Evolutionary conservation across 2,797 vertebrate species (phyloP).

Genomic region (Sebastes taczanowskii): DNA sequence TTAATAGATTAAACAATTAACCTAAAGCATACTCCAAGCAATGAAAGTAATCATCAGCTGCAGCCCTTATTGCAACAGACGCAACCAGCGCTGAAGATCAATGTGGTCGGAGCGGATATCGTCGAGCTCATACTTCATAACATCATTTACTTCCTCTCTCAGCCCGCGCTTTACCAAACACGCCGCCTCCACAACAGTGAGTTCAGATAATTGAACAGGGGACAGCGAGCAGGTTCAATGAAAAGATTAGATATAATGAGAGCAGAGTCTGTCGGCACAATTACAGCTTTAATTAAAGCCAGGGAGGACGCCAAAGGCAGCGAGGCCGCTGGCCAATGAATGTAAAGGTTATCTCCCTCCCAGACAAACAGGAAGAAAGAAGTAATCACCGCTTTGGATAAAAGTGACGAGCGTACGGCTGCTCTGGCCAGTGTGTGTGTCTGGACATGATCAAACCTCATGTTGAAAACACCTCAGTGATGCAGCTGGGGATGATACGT

Average conservation of each 20-base stretch:
- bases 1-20: background rate
- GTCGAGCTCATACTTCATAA: background rate
- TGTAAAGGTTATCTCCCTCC: conserved; percentile 66
- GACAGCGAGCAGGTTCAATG: conserved; percentile 59
- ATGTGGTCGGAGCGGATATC: background rate
- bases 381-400: background rate
- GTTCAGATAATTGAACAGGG: conserved; percentile 62
- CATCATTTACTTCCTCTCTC: conserved; percentile 22
- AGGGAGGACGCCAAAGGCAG: conserved; percentile 32
- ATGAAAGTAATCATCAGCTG: background rate
- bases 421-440: background rate
- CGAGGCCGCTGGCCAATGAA: conserved; percentile 38
- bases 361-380: conserved; percentile 43
- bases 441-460: background rate
- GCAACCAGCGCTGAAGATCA: background rate
- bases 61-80: background rate
- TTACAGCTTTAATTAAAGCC: conserved; percentile 77
- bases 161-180: conserved; percentile 10
- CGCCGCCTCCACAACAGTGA: conserved; percentile 25
- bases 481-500: background rate
- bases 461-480: background rate
- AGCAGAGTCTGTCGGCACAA: conserved; percentile 59
- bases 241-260: conserved; percentile 68
- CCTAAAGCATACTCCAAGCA: background rate
- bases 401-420: background rate